These are phyloP conservation scores for Gadus chalcogrammus DNA, from an alignment of 2,113 vertebrate species.

Conservation along the genomic window DNA sequence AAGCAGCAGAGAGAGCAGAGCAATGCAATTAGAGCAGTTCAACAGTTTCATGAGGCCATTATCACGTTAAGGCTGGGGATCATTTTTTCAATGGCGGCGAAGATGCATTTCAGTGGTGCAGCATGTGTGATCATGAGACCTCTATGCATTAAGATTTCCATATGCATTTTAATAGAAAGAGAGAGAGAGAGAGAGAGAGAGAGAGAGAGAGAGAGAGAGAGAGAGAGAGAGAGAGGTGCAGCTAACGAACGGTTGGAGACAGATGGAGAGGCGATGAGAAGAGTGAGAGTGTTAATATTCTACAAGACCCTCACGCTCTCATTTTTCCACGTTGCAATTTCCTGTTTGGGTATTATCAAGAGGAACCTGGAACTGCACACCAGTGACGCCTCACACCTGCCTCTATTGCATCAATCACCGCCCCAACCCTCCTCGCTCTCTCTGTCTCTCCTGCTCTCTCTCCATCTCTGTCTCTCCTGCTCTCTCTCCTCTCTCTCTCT, in stretches of 20 bases:
- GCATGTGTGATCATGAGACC: no score
- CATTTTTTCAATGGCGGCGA: no score
- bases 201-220: no score
- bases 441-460: not conserved
- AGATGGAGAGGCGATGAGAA: not conserved
- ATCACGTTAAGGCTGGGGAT: not conserved
- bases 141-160: no score
- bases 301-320: constrained; percentile 32
- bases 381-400: constrained; percentile 42
- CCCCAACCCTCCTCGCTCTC: constrained; percentile 5
- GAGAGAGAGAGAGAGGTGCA: not conserved
- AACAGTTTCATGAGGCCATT: constrained; percentile 26
- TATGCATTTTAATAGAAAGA: no score
- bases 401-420: constrained; percentile 4
- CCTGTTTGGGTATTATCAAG: constrained; percentile 61
- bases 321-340: constrained; percentile 60
- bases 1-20: not conserved
- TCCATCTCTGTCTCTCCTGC: no score
- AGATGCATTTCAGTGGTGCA: no score
- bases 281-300: constrained; percentile 42
- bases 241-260: not conserved
- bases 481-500: no score
- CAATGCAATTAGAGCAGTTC: constrained; percentile 31
- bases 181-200: no score
- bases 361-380: constrained; percentile 47